Base-by-base conservation (phyloP, 2,797 vertebrate genomes). In the Alcedo quadribrachys region DNA sequence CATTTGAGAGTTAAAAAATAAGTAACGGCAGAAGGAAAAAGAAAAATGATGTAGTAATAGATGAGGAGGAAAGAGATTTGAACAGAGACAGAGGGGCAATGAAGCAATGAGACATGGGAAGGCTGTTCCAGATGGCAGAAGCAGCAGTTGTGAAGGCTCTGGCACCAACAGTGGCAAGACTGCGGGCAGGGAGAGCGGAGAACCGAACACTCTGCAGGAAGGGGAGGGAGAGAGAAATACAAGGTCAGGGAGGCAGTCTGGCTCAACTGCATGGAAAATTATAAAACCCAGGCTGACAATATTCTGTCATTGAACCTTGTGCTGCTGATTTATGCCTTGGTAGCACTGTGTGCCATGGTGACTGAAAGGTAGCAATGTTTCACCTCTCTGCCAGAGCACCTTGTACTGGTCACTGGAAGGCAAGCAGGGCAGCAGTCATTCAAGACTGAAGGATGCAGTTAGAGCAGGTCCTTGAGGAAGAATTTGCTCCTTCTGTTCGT, bases 51-150 rank as follows among this genome's bases (percentile, higher is more conserved):
- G 30, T 32, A 53, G 40, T 43, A 85, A 82, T 60, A 85, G 51
- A 81, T 43, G 55, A 92, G 67, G 48, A 79, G 80, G 60, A 78
- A 90, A 71, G 35, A 86, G 67, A 70, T 81, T 75, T 94, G 58
- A 91, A 32, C 7, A 63, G 75, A 84, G 48, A 17, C 70, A 83
- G 74, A 95, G 89, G 79, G 45, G 95, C 83, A 94, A 62, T 91
- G 90, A 92, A 94, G 90, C 90, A 89, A 45, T 75, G 67, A 93
- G 90, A 75, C 30, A 58, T 3, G 15, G 69, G 58, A 81, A 89
- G 54, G 35, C 88, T 93, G 51, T 82, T 95, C 85, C 96, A 96
- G 94, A 95, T 96, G 94, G 96, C 81, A 95, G 74, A 85, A 95
- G 69, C 92, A 95, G 86, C 93, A 92, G 88, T 94, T 81, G 91